A percentile compares a stretch with the other conserved stretches of the same genome.
These are phyloP conservation scores for Dasysyrphus tricinctus DNA, from an alignment of 2,888 invertebrate genomes.

Conservation along the genomic window DNA sequence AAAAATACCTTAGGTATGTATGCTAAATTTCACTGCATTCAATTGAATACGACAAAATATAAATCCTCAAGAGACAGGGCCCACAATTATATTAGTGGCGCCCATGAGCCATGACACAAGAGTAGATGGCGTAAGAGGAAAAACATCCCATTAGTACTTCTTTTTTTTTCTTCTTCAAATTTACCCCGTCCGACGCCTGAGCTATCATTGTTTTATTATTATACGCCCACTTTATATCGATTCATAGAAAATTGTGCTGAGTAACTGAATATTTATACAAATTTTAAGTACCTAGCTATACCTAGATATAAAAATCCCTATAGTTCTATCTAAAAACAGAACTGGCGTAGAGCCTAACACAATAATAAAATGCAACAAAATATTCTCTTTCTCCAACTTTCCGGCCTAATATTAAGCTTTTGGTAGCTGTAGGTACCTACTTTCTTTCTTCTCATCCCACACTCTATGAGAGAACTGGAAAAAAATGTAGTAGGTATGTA, in stretches of 20 bases:
- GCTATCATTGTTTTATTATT: slow-evolving; percentile 23
- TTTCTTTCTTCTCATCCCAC: slow-evolving; percentile 33
- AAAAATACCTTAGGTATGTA: not conserved
- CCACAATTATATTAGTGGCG: slow-evolving; percentile 20
- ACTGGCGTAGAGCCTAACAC: slow-evolving; percentile 39
- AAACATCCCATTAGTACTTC: slow-evolving; percentile 56
- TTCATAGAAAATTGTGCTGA: slow-evolving; percentile 65
- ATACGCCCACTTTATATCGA: slow-evolving; percentile 66
- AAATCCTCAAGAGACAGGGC: slow-evolving; percentile 25
- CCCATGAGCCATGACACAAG: slow-evolving; percentile 39
- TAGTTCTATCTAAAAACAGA: slow-evolving; percentile 4
- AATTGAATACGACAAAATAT: slow-evolving; percentile 25
- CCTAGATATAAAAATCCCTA: not conserved
- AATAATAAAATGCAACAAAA: slow-evolving; percentile 49
- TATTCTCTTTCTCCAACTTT: slow-evolving; percentile 33
- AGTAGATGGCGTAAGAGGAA: slow-evolving; percentile 63
- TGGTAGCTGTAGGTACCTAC: not conserved
- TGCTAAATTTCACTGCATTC: slow-evolving; percentile 22
- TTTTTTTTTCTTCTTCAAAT: slow-evolving; percentile 4
- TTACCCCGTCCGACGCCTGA: slow-evolving; percentile 21
- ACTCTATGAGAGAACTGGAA: slow-evolving; percentile 11
- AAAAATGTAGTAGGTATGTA: not conserved
- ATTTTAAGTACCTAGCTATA: not conserved
- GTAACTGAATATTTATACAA: slow-evolving; percentile 43
- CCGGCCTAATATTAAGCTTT: slow-evolving; percentile 9